Percentiles rank a stretch among this genome's conserved stretches.
Conservation (phyloP, 1,140 invertebrate species). For the Drosophila littoralis region DNA sequence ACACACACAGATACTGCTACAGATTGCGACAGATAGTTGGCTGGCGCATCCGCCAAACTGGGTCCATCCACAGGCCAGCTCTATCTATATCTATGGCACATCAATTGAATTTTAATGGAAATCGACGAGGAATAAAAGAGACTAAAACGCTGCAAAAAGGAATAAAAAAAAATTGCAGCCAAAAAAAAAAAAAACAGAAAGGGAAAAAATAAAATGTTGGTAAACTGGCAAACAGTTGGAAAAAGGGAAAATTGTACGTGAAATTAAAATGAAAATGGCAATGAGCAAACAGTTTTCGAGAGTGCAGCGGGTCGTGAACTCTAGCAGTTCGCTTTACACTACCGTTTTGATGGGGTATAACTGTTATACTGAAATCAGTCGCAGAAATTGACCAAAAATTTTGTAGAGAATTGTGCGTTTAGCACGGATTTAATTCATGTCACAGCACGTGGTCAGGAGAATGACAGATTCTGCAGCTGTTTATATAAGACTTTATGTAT, state of each 20-base stretch:
- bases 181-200: conserved; percentile 25
- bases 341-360: neutral
- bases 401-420: too few relatives aligned
- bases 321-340: conserved; percentile 27
- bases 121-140: conserved; percentile 83
- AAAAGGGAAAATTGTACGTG: conserved; percentile 70
- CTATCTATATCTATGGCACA: conserved; percentile 53
- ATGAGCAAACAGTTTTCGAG: conserved; percentile 70
- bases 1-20: conserved; percentile 8
- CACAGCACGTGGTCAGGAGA: neutral
- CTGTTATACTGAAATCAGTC: neutral
- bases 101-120: conserved; percentile 83
- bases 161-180: conserved; percentile 25
- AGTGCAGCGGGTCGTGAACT: conserved; percentile 63
- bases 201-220: conserved; percentile 13
- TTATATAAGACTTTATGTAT: too few relatives aligned
- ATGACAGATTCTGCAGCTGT: neutral
- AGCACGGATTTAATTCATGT: neutral
- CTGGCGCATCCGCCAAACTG: conserved; percentile 55
- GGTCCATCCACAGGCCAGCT: conserved; percentile 10
- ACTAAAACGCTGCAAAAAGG: conserved; percentile 76
- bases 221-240: conserved; percentile 55
- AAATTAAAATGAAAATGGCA: conserved; percentile 77
- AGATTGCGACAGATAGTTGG: conserved; percentile 64
- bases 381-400: neutral